Percentiles rank a stretch among this genome's conserved stretches.
Evolutionary conservation across 2,113 vertebrate species (phyloP).

Genomic region (Octodon degus): DNA sequence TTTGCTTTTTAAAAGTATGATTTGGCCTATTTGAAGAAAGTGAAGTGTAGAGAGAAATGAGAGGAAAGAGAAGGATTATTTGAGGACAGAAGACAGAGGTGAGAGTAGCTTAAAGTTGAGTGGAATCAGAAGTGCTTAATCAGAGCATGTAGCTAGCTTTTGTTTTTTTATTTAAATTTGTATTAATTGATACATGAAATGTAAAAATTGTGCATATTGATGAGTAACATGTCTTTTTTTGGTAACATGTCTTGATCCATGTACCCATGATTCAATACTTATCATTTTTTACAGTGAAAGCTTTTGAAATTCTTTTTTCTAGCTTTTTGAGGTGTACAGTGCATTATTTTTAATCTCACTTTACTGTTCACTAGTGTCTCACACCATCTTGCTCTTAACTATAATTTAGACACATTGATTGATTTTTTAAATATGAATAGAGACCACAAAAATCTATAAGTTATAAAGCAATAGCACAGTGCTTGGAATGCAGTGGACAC

Average conservation of each 20-base stretch:
- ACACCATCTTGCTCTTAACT: no score
- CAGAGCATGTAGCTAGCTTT: not conserved
- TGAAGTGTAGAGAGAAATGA: not conserved
- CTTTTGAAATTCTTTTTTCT: not conserved
- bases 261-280: not conserved
- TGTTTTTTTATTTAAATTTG: not conserved
- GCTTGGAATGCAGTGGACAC: no score
- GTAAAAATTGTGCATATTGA: not conserved
- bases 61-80: not conserved
- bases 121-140: not conserved
- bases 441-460: not conserved
- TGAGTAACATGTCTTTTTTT: no score
- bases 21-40: not conserved
- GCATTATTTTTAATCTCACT: not conserved
- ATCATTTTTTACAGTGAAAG: not conserved
- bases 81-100: not conserved
- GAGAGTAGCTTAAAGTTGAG: not conserved
- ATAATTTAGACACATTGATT: not conserved
- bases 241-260: not conserved
- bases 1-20: not conserved
- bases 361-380: not conserved
- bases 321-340: not conserved
- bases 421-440: not conserved
- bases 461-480: not conserved
- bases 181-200: not conserved